Conservation (phyloP, 2,797 vertebrate genomes). For the Melanogrammus aeglefinus region DNA sequence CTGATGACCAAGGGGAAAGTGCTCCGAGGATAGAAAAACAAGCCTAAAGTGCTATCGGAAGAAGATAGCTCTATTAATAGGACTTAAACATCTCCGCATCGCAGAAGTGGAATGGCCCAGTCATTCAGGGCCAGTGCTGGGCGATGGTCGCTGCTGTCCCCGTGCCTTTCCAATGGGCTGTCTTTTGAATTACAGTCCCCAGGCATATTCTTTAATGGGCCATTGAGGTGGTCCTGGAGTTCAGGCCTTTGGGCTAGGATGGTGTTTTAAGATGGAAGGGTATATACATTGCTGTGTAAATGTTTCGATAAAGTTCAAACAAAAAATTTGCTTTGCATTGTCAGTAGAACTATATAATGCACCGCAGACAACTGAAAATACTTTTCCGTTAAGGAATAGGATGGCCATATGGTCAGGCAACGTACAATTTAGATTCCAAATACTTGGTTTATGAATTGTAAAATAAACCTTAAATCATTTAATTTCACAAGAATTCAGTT, state of each 20-base stretch:
- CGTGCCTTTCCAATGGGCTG: background rate
- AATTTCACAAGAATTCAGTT: background rate
- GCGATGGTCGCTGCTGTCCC: background rate
- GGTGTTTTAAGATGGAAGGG: background rate
- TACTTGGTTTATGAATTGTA: too few relatives aligned
- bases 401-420: background rate
- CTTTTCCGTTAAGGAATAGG: background rate
- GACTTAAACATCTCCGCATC: background rate
- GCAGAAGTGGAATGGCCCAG: background rate
- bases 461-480: background rate
- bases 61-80: conserved; percentile 1
- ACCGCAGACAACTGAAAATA: background rate
- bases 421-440: background rate
- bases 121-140: too few relatives aligned
- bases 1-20: background rate
- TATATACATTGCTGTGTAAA: background rate
- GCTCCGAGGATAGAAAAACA: background rate
- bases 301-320: background rate
- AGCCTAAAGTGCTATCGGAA: background rate
- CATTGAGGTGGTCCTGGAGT: background rate
- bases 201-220: background rate
- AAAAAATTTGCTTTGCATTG: background rate
- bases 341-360: background rate
- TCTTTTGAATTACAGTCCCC: background rate
- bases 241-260: too few relatives aligned